Conservation (phyloP, 2,888 invertebrate genomes). For the Nezara viridula region DNA sequence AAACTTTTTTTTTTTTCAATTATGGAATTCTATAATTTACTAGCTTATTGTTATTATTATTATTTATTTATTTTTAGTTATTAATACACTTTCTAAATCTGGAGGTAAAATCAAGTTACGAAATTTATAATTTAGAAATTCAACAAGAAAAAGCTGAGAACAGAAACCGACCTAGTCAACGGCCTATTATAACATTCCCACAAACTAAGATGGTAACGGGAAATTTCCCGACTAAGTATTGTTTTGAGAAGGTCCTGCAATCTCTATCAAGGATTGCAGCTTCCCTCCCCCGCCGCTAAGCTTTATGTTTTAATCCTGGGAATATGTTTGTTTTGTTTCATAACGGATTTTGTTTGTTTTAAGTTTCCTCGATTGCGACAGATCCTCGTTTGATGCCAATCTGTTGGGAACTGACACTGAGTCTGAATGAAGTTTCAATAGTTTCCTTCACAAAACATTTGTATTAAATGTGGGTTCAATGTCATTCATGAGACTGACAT, state of each 20-base stretch:
- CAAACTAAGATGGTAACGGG: neutral
- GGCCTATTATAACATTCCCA: neutral
- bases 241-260: neutral
- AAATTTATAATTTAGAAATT: neutral
- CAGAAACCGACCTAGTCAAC: neutral
- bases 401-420: neutral
- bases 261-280: neutral
- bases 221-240: neutral
- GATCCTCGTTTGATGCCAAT: neutral
- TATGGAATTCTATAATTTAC: too few relatives aligned
- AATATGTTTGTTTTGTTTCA: constrained; percentile 11
- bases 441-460: too few relatives aligned
- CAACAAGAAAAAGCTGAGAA: neutral
- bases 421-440: neutral
- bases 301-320: neutral
- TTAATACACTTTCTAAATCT: too few relatives aligned
- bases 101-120: neutral
- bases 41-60: too few relatives aligned
- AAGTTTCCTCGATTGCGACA: neutral
- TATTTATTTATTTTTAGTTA: too few relatives aligned
- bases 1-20: too few relatives aligned
- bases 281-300: neutral
- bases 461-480: too few relatives aligned
- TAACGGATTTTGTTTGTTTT: neutral
- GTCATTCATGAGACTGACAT: neutral